A percentile compares a stretch with the other conserved stretches of the same genome.
Conservation (phyloP, 2,797 vertebrate species). For the Lepilemur septentrionalis region DNA sequence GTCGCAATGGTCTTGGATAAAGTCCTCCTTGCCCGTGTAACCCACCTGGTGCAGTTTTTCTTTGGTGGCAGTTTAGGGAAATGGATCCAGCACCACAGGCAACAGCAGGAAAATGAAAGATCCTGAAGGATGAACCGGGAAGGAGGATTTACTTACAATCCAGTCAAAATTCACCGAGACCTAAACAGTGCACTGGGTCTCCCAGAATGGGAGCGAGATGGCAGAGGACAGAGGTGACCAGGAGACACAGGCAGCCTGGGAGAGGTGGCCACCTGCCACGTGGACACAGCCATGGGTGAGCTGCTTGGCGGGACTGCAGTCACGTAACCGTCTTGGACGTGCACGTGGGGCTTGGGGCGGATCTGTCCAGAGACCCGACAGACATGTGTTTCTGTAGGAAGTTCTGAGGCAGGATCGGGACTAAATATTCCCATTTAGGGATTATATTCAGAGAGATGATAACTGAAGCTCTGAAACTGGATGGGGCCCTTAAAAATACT, state of each 20-base stretch:
- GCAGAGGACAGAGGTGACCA: accelerated
- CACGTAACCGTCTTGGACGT: no score
- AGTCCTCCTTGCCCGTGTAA: background rate
- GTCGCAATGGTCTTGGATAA: accelerated
- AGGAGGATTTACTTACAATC: background rate
- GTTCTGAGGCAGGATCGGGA: background rate
- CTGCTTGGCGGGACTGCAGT: accelerated
- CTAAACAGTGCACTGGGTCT: no score
- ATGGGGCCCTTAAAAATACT: background rate
- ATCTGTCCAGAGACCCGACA: background rate
- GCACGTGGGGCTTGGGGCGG: no score
- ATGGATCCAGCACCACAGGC: no score
- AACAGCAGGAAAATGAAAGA: background rate
- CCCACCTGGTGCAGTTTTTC: no score
- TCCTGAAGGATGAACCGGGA: background rate
- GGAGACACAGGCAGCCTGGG: background rate
- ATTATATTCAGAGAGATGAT: background rate
- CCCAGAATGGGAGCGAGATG: background rate
- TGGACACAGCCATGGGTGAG: background rate
- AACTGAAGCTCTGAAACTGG: background rate
- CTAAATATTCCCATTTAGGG: background rate
- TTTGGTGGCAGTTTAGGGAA: background rate
- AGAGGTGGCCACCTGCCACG: accelerated
- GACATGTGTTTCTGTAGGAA: no score
- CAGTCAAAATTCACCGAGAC: background rate